Evolutionary conservation across 1,140 invertebrate species (phyloP), one percentile per base, ranked within the genome.

Genomic region (Hypothenemus hampei): DNA sequence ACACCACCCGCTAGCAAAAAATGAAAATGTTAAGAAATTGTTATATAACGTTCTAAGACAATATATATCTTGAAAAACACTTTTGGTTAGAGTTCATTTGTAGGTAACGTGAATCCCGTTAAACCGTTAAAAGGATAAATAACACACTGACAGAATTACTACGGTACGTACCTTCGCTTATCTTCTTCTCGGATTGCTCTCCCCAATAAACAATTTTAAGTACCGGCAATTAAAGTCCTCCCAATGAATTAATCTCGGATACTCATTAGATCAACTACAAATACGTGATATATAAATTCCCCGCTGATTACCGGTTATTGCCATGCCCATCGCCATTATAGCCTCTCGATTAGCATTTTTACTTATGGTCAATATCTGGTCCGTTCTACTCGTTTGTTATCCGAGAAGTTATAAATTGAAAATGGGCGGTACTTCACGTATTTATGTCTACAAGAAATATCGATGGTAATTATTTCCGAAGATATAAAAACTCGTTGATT

Each of bases 261-360:
- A 43, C 51, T 54, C 51, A 54, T 54, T 54, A 54, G 51, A 54
- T 54, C 51, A 54, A 54, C 51, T 33, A 43, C 51, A 54, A 54
- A 54, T 54, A 54, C 41, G 51, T 46, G 51, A 45, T 54, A 54
- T 54, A 54, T 46, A 54, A 54, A 54, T 54, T 54, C 51, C 51
- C 13, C 13, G 39, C 51, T 54, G 51, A 46, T 46, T 54, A 46
- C 41, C 41, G 43, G 51, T 54, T 54, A 54, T 54, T 54, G 43
- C 41, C 51, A 46, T 46, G 43, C 43, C 51, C 51, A 54, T 54
- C 51, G 51, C 50, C 50, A 44, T 54, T 54, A 39, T 31, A 18
- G 31, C 16, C 29, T 54, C 51, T 46, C 31, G 31, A 54, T 54
- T 54, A 54, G 31, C 41, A 54, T 54, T 46, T 54, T 54, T 35